These are phyloP conservation scores for Eupelmus urozonus DNA, from an alignment of 2,888 invertebrate species.

Conservation along the genomic window DNA sequence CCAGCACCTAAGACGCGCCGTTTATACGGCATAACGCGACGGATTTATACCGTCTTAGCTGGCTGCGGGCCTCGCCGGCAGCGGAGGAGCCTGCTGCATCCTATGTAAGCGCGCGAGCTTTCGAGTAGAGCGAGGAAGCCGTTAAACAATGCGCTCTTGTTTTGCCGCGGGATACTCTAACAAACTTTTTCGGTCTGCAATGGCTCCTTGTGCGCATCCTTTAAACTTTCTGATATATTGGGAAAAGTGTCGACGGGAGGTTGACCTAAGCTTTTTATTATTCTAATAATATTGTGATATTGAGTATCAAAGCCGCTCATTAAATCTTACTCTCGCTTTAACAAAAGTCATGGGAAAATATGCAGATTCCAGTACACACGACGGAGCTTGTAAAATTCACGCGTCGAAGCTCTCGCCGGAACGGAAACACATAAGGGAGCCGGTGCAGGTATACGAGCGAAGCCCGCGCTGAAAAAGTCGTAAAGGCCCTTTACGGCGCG, in stretches of 20 bases:
- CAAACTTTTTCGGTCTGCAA: slow-evolving; percentile 32
- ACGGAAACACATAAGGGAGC: slow-evolving; percentile 19
- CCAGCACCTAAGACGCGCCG: slow-evolving; percentile 71
- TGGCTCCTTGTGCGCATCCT: slow-evolving; percentile 5
- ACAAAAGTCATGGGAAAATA: background rate
- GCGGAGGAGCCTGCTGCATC: background rate
- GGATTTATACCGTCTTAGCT: slow-evolving; percentile 54
- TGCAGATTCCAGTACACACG: slow-evolving; percentile 5
- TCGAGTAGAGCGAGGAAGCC: slow-evolving; percentile 18
- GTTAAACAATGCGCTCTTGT: slow-evolving; percentile 39
- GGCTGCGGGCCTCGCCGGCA: background rate
- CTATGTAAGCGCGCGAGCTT: no score
- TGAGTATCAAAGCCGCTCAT: no score
- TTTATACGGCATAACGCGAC: slow-evolving; percentile 58
- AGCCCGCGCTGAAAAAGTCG: slow-evolving; percentile 52
- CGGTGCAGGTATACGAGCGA: background rate
- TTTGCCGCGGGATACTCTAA: slow-evolving; percentile 3
- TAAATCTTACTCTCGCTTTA: no score
- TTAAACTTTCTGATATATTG: no score
- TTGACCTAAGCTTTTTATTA: no score
- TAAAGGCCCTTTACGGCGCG: slow-evolving; percentile 59
- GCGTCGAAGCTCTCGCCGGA: slow-evolving; percentile 2
- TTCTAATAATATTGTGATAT: no score
- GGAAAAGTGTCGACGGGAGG: no score
- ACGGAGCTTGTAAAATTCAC: slow-evolving; percentile 43